A percentile compares a stretch with the other conserved stretches of the same genome.
Evolutionary conservation across 1,140 invertebrate genomes (phyloP).

Genomic region (Drosophila pruinosa): DNA sequence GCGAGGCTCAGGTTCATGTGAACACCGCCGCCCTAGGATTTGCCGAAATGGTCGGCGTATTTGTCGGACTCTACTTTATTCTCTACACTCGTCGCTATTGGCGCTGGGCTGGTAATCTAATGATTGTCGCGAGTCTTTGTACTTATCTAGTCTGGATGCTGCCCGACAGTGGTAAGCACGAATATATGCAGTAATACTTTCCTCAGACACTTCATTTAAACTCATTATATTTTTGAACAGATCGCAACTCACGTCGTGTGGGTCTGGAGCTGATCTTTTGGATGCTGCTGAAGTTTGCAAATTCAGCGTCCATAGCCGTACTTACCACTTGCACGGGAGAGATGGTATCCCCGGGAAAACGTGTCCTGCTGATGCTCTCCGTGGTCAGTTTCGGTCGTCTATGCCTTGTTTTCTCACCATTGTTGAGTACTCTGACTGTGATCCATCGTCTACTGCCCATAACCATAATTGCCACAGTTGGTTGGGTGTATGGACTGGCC

Average conservation of each 20-base stretch:
- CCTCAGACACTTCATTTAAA: neutral
- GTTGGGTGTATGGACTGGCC: constrained; percentile 58
- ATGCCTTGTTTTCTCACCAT: constrained; percentile 61
- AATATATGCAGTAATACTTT: neutral
- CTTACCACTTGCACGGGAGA: constrained; percentile 75
- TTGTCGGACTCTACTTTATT: constrained; percentile 79
- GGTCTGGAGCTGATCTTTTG: constrained; percentile 72
- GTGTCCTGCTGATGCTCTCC: constrained; percentile 60
- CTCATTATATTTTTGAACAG: constrained; percentile 16
- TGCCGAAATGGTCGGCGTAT: constrained; percentile 80
- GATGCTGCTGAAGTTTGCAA: constrained; percentile 69
- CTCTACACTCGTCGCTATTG: constrained; percentile 73
- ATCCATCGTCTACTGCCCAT: constrained; percentile 69
- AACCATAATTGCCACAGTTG: constrained; percentile 63
- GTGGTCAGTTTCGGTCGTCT: constrained; percentile 68
- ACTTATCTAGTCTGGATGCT: constrained; percentile 73
- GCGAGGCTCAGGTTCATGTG: constrained; percentile 72
- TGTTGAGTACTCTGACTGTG: constrained; percentile 60
- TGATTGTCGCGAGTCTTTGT: constrained; percentile 59
- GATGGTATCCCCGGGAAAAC: constrained; percentile 70
- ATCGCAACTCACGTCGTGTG: constrained; percentile 57
- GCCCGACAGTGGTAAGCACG: constrained; percentile 53
- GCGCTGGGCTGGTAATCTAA: constrained; percentile 73
- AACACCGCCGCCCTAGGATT: constrained; percentile 82
- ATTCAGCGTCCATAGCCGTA: constrained; percentile 69